Evolutionary conservation across 1,140 invertebrate species (phyloP).

Genomic region (Musca domestica): DNA sequence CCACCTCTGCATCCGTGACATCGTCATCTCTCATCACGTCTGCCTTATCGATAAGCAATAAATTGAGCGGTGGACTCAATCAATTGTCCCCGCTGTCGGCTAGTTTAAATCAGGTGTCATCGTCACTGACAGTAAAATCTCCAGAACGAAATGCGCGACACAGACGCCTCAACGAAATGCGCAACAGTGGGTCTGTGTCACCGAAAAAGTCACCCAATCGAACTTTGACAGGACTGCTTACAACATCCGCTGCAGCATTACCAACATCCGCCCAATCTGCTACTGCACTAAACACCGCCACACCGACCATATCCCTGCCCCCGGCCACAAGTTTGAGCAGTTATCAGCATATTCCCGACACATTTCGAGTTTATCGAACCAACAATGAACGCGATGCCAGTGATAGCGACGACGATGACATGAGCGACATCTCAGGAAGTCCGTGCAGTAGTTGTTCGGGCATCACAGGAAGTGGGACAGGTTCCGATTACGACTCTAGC

Average conservation of each 20-base stretch:
- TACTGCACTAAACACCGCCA: background rate
- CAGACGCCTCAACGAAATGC: constrained; percentile 39
- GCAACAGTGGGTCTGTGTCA: constrained; percentile 44
- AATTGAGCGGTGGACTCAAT: constrained; percentile 29
- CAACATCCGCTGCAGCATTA: background rate
- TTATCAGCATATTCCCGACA: constrained; percentile 51
- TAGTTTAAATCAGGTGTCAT: constrained; percentile 25
- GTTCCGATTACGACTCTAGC: constrained; percentile 47
- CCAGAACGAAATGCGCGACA: constrained; percentile 46
- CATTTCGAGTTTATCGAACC: constrained; percentile 50
- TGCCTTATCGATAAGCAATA: constrained; percentile 38
- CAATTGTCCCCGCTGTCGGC: constrained; percentile 25
- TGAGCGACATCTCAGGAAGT: constrained; percentile 46
- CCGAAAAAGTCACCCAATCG: constrained; percentile 52
- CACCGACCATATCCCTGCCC: constrained; percentile 18
- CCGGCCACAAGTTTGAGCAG: constrained; percentile 33
- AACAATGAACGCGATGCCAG: constrained; percentile 47
- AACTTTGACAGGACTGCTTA: constrained; percentile 18
- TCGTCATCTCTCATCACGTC: constrained; percentile 30
- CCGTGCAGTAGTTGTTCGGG: constrained; percentile 52
- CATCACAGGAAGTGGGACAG: constrained; percentile 46
- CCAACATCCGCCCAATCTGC: background rate
- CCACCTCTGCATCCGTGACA: constrained; percentile 20
- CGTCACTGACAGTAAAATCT: constrained; percentile 35
- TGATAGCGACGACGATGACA: constrained; percentile 46